phyloP scores from a whole-genome alignment of 2,113 vertebrate species.

The Mungos mungo region DNA sequence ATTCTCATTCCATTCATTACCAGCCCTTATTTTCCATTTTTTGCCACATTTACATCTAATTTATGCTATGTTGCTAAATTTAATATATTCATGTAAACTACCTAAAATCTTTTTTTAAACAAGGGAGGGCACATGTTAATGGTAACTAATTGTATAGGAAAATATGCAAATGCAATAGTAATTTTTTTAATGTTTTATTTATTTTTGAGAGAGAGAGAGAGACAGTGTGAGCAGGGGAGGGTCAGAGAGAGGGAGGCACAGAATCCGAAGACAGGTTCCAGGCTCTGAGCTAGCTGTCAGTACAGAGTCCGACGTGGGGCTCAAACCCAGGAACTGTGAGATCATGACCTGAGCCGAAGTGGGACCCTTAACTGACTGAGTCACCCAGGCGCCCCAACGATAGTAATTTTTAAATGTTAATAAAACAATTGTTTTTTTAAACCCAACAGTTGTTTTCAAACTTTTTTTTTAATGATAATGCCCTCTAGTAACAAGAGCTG shows the following conservation, averaged over 20 bases:
- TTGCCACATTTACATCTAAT: background rate
- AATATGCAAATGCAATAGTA: background rate
- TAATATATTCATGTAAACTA: background rate
- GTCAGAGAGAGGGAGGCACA: no score
- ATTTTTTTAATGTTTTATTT: background rate
- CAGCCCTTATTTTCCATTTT: background rate
- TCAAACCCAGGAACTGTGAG: no score
- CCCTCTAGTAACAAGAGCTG: background rate
- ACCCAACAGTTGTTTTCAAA: background rate
- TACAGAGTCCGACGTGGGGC: no score
- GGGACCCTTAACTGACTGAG: no score
- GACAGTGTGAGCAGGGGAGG: no score
- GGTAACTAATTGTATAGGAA: background rate
- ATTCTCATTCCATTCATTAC: background rate
- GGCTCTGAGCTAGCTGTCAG: no score
- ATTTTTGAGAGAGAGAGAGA: no score
- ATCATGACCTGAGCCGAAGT: no score
- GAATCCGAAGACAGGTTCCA: no score
- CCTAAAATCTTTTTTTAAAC: background rate
- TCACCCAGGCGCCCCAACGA: background rate
- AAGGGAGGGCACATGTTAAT: background rate
- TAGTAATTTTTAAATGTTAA: background rate
- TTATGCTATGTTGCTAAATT: background rate
- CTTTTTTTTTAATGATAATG: background rate
- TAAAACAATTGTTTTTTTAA: slow-evolving; percentile 3